Percentiles rank a stretch among this genome's conserved stretches.
These are phyloP conservation scores for Drosophila recens DNA, from an alignment of 2,888 invertebrate genomes.

Conservation along the genomic window DNA sequence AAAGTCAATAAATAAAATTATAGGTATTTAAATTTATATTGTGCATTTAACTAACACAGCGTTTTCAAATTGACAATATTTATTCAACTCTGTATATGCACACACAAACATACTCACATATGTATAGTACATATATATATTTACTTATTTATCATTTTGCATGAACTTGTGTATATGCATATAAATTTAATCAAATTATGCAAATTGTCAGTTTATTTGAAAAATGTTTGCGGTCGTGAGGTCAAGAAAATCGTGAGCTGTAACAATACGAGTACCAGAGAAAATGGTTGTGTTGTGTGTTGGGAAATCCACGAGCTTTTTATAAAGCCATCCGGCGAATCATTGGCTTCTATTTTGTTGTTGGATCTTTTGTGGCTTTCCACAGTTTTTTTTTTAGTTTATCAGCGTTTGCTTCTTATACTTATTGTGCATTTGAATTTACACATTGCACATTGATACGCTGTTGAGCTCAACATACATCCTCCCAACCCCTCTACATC, in stretches of 20 bases:
- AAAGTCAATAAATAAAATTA: too few species aligned
- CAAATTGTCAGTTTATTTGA: slow-evolving; percentile 33
- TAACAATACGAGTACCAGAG: slow-evolving; percentile 4
- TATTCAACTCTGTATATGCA: too few species aligned
- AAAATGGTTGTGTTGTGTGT: slow-evolving; percentile 1
- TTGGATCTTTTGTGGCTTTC: neutral
- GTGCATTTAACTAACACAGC: too few species aligned
- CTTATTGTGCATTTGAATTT: slow-evolving; percentile 7
- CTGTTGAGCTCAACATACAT: neutral
- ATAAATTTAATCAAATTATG: slow-evolving; percentile 35
- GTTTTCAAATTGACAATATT: too few species aligned
- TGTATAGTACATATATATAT: neutral
- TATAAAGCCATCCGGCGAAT: slow-evolving; percentile 13
- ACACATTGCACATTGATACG: slow-evolving; percentile 7
- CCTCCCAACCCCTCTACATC: neutral
- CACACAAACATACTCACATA: neutral
- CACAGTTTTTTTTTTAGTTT: slow-evolving; percentile 1
- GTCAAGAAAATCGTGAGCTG: slow-evolving; percentile 10
- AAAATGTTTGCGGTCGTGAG: slow-evolving; percentile 15
- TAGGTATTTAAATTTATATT: too few species aligned
- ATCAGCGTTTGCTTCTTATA: slow-evolving; percentile 8
- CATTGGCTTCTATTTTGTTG: slow-evolving; percentile 15
- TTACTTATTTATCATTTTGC: neutral
- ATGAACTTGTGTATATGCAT: neutral
- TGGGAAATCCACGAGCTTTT: slow-evolving; percentile 9